Percentiles rank a stretch among this genome's conserved stretches.
Conservation (phyloP, 1,140 invertebrate species). For the Trinorchestia longiramus region DNA sequence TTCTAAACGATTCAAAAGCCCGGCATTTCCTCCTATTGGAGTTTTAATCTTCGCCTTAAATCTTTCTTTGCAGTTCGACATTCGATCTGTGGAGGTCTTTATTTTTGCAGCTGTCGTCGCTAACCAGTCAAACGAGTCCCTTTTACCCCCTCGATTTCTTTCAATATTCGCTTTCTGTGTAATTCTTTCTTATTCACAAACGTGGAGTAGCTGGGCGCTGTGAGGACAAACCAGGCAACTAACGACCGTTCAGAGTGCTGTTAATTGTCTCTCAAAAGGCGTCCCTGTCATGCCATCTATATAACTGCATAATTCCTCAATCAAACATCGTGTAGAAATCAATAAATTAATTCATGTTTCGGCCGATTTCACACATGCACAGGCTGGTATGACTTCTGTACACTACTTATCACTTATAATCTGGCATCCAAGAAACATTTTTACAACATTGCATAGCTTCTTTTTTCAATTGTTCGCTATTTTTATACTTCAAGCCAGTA, state of each 20-base stretch:
- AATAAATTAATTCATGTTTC: background rate
- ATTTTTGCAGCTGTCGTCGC: constrained; percentile 51
- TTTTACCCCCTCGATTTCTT: constrained; percentile 8
- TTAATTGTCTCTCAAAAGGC: background rate
- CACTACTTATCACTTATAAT: background rate
- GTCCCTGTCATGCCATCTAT: background rate
- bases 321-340: constrained; percentile 42
- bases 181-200: constrained; percentile 40
- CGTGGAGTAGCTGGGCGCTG: background rate
- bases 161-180: constrained; percentile 32
- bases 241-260: background rate
- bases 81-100: constrained; percentile 39
- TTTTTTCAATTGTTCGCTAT: background rate
- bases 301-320: constrained; percentile 29
- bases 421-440: background rate
- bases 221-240: background rate
- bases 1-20: constrained; percentile 41
- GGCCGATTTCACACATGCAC: background rate
- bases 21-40: constrained; percentile 3
- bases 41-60: constrained; percentile 41
- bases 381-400: background rate
- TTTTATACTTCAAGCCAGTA: background rate
- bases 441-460: background rate
- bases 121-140: constrained; percentile 38
- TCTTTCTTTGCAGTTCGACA: constrained; percentile 51